These are phyloP conservation scores for Daboia siamensis DNA, from an alignment of 2,113 vertebrate genomes.

Conservation along the genomic window DNA sequence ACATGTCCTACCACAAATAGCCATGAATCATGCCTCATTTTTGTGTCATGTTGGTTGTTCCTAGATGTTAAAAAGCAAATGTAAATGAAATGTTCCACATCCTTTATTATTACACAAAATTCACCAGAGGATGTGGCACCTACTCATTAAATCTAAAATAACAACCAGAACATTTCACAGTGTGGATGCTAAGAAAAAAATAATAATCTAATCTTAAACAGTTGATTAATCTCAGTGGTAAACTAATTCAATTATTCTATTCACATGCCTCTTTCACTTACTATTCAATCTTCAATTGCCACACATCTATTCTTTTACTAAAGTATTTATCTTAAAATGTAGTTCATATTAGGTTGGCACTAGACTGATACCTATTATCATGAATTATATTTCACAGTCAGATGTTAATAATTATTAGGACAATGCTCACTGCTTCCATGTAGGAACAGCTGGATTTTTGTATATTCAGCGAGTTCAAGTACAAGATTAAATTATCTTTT, in stretches of 20 bases:
- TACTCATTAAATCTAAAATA: conserved; percentile 7
- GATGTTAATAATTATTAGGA: background rate
- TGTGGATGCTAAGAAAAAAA: background rate
- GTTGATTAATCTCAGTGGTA: background rate
- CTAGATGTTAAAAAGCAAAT: conserved; percentile 37
- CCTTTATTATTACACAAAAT: conserved; percentile 22
- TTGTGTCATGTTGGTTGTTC: conserved; percentile 24
- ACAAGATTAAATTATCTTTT: background rate
- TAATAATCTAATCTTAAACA: background rate
- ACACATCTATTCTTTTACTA: background rate
- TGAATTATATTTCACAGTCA: background rate
- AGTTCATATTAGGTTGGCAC: background rate
- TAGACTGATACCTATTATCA: background rate
- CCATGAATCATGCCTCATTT: conserved; percentile 40
- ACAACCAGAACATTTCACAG: conserved; percentile 20
- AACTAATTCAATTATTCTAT: background rate
- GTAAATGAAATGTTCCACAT: conserved; percentile 31
- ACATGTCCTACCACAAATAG: conserved; percentile 53
- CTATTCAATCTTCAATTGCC: background rate
- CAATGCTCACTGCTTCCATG: background rate
- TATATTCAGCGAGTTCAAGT: background rate
- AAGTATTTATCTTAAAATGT: background rate
- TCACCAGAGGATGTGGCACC: background rate
- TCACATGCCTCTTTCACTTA: background rate
- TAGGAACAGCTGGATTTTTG: background rate